A percentile compares a stretch with the other conserved stretches of the same genome.
phyloP scores from a whole-genome alignment of 2,797 vertebrate genomes.

The Oophaga sylvatica region DNA sequence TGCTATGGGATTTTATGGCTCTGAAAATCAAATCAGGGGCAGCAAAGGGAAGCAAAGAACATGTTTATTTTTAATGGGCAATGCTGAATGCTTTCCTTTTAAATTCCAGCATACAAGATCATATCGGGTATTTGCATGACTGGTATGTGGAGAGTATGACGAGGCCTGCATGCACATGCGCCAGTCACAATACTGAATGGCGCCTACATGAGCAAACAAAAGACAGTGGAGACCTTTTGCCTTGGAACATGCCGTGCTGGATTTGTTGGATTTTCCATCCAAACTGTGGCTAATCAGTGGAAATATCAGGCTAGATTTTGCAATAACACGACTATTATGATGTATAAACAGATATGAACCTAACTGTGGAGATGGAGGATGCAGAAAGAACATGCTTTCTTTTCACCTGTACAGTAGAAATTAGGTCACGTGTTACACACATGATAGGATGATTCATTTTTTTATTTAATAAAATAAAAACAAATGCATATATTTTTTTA shows the following conservation, averaged over 20 bases:
- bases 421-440: neutral
- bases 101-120: constrained; percentile 38
- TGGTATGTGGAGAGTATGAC: constrained; percentile 60
- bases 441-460: neutral
- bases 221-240: constrained; percentile 59
- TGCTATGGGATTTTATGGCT: neutral
- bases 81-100: neutral
- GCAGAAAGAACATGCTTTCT: neutral
- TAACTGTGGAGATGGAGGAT: neutral
- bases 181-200: constrained; percentile 63
- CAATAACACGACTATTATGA: constrained; percentile 29
- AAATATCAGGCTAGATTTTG: constrained; percentile 42
- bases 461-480: neutral
- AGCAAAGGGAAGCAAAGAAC: neutral
- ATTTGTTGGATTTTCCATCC: constrained; percentile 55
- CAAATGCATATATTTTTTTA: no score
- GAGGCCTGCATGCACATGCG: constrained; percentile 33
- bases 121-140: constrained; percentile 56
- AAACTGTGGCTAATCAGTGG: constrained; percentile 32
- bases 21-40: neutral
- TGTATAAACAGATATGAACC: neutral
- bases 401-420: neutral
- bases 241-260: constrained; percentile 58
- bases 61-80: constrained; percentile 9
- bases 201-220: constrained; percentile 63